Evolutionary conservation across 2,797 vertebrate species (phyloP).

Genomic region (Champsocephalus gunnari): DNA sequence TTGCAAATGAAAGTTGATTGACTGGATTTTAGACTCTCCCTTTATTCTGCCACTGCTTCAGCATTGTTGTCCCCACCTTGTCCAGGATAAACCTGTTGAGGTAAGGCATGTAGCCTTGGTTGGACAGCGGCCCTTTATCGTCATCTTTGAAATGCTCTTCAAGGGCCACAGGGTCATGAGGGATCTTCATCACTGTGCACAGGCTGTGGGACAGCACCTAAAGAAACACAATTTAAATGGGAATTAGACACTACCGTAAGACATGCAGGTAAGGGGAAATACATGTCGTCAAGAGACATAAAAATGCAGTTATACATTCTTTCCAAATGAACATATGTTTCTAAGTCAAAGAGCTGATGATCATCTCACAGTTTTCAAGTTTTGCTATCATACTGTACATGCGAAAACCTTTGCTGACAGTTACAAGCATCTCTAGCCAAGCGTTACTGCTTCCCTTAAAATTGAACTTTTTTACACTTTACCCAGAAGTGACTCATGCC

Average conservation of each 20-base stretch:
- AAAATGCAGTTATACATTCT: not conserved
- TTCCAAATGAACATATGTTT: not conserved
- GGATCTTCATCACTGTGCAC: constrained; percentile 94
- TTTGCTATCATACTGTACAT: not conserved
- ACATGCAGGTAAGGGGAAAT: not conserved
- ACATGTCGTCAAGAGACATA: not conserved
- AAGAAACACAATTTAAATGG: constrained; percentile 6
- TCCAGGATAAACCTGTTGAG: constrained; percentile 96
- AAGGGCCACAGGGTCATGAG: constrained; percentile 92
- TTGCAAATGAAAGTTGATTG: not conserved
- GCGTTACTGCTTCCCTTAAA: constrained; percentile 17
- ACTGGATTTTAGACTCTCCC: not conserved
- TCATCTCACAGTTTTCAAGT: not conserved
- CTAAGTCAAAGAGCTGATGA: not conserved
- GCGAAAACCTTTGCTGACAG: not conserved
- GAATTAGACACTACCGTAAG: not conserved
- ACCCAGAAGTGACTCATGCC: not conserved
- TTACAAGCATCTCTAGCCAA: constrained; percentile 46
- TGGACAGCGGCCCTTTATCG: constrained; percentile 93
- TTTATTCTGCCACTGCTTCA: not conserved
- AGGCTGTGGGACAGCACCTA: constrained; percentile 97
- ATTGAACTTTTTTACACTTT: not conserved
- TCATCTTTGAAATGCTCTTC: constrained; percentile 96
- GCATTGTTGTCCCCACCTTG: constrained; percentile 84
- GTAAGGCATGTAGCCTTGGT: constrained; percentile 98